Conservation (phyloP, 2,113 vertebrate species). For the Mesitornis unicolor region DNA sequence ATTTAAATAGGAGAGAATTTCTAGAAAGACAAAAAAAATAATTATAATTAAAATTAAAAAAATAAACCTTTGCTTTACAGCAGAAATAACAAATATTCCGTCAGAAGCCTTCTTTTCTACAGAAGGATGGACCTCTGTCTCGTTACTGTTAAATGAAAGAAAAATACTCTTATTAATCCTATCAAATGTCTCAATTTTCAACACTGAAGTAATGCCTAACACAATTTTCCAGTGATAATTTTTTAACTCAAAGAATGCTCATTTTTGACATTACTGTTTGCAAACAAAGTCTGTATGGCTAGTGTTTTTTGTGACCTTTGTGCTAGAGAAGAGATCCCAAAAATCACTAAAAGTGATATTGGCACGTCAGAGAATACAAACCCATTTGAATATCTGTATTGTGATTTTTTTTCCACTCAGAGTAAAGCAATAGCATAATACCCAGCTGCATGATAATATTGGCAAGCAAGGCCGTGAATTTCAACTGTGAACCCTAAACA, state of each 20-base stretch:
- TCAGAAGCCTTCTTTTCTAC: background rate
- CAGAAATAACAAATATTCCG: background rate
- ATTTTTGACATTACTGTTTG: background rate
- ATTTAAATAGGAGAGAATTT: background rate
- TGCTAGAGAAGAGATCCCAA: background rate
- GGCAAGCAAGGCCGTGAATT: slow-evolving; percentile 68
- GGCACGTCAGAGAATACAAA: slow-evolving; percentile 24
- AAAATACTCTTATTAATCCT: background rate
- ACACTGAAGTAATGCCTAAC: background rate
- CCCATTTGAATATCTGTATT: slow-evolving; percentile 60
- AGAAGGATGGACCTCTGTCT: background rate
- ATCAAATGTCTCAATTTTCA: background rate
- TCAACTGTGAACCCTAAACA: slow-evolving; percentile 68
- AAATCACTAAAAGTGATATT: slow-evolving; percentile 43
- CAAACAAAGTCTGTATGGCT: background rate
- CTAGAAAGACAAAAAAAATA: background rate
- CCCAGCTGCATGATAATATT: slow-evolving; percentile 66
- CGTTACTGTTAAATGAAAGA: background rate
- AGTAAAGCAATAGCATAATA: slow-evolving; percentile 26
- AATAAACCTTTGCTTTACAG: background rate
- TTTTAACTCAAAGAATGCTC: background rate
- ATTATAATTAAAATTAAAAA: background rate
- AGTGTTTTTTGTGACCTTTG: slow-evolving; percentile 31
- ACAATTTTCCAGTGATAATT: background rate
- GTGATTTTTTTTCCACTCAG: slow-evolving; percentile 3